Percentiles rank a stretch among this genome's conserved stretches.
phyloP scores from a whole-genome alignment of 2,113 vertebrate genomes.

The Oophaga pumilio region DNA sequence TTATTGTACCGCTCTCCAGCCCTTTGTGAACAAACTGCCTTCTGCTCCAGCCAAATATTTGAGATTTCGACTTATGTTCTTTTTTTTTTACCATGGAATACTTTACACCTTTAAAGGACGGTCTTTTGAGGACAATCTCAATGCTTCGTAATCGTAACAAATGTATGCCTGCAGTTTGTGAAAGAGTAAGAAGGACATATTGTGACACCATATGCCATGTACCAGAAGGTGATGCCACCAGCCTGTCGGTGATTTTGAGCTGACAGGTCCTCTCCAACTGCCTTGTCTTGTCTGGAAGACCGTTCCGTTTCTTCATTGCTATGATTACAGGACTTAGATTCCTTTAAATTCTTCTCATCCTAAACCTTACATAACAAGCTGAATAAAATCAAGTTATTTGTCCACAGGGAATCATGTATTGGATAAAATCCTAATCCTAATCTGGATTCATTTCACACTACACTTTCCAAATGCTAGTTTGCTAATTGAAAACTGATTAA shows the following conservation, averaged over 20 bases:
- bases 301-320: not conserved
- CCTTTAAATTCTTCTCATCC: not conserved
- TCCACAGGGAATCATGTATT: not conserved
- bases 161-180: not conserved
- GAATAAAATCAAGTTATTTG: not conserved
- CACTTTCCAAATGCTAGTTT: conserved; percentile 17
- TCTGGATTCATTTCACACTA: conserved; percentile 1
- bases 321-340: not conserved
- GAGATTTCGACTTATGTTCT: no score
- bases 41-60: no score
- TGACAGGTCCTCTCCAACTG: not conserved
- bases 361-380: not conserved
- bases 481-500: conserved; percentile 46
- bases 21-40: no score
- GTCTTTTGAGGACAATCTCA: not conserved
- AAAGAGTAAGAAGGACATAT: not conserved
- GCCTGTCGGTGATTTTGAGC: not conserved
- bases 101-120: not conserved
- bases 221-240: not conserved
- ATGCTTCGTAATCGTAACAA: not conserved
- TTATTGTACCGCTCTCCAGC: no score
- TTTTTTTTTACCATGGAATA: not conserved
- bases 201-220: not conserved
- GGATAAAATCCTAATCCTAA: not conserved
- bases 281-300: not conserved